These are phyloP conservation scores for Callinectes sapidus DNA, from an alignment of 2,888 invertebrate genomes.

Conservation along the genomic window DNA sequence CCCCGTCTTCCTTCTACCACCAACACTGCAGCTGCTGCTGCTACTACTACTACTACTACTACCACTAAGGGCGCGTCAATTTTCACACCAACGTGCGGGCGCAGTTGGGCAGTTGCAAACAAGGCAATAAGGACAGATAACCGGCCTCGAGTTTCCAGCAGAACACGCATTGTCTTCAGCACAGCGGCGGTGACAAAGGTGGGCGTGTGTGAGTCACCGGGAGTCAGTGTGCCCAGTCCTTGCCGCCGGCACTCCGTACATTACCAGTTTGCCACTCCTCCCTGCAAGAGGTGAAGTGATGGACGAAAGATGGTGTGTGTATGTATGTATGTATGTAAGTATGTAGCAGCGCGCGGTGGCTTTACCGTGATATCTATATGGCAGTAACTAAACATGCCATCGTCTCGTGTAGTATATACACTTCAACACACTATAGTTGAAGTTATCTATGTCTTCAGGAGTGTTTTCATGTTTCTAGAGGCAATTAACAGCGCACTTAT, in stretches of 20 bases:
- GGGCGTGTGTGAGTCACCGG: background rate
- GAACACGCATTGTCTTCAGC: background rate
- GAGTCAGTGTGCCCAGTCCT: background rate
- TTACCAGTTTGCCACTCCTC: background rate
- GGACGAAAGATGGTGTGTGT: background rate
- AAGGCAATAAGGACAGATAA: background rate
- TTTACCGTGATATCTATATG: background rate
- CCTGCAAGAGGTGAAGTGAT: background rate
- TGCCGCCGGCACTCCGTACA: background rate
- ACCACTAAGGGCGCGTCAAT: background rate
- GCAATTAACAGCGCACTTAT: too few relatives aligned
- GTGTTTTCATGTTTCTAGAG: too few relatives aligned
- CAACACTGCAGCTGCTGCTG: background rate
- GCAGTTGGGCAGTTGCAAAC: background rate
- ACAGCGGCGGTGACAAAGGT: background rate
- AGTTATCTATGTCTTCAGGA: too few relatives aligned
- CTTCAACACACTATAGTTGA: too few relatives aligned
- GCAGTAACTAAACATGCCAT: background rate
- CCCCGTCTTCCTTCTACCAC: background rate
- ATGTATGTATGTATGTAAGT: background rate
- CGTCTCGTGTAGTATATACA: too few relatives aligned
- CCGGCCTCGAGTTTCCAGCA: background rate
- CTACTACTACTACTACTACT: background rate
- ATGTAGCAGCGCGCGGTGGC: too few relatives aligned
- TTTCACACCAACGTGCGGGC: background rate